Base-by-base conservation (phyloP, 1,140 invertebrate genomes). In the Pseudomyrmex sp. region DNA sequence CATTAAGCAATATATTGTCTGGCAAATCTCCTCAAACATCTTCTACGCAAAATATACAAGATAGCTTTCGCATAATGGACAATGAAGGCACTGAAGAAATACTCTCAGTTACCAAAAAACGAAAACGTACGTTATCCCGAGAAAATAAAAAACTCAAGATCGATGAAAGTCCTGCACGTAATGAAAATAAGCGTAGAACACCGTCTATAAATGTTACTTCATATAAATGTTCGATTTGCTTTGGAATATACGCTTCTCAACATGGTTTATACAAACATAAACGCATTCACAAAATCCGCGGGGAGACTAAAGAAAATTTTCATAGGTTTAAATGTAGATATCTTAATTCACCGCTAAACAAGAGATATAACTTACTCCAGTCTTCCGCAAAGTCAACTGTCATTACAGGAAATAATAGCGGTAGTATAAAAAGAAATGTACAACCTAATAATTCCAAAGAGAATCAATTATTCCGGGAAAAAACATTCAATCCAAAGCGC, bases 291-390 rank as follows among this genome's bases (percentile, higher is more conserved):
- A 72, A 48, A n/a, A 50, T 10, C 0, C 86, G 88, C 9, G 91
- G 90, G 18, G 90, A 92, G 61, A 92, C 91, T 12, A 79, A 73
- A 62, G 80, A 91, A 5, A 92, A 92, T 69, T 87, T 91, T 70
- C 80, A 92, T 80, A 72, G 82, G 4, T 18, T 83, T 2, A 75
- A 72, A 48, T 77, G 73, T 54, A 75, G 85, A n/a, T 89, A 91
- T 52, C 26, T 50, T 4, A 91, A 90, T 84, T 89, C 88, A 20
- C 86, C 87, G 1, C 58, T 85, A 8, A 74, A 73, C 26, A 54
- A 52, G 63, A 52, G 9, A 7, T 15, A 52, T 1, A 35, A 18
- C 48, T 48, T 13, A 50, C 48, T 26, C 4, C 18, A 26, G 2
- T 59, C 48, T 70, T 63, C 63, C 9, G 15, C 0, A 15, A 75